Percentiles rank a stretch among this genome's conserved stretches.
Conservation (phyloP, 2,888 invertebrate species). For the Physocephala rufipes region DNA sequence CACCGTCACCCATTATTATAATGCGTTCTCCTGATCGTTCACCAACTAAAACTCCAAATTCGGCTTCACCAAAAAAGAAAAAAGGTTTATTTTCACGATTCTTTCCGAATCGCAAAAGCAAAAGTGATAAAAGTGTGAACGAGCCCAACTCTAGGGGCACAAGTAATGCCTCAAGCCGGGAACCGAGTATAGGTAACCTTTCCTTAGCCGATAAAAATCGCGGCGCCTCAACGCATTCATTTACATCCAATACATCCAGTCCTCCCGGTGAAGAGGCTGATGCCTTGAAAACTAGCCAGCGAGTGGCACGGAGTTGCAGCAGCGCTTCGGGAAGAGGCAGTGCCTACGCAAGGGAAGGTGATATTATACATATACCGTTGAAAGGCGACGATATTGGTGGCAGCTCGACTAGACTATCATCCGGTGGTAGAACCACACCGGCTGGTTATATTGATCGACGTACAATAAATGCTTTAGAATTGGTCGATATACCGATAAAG, state of each 20-base stretch:
- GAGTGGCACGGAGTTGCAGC: slow-evolving; percentile 71
- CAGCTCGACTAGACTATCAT: slow-evolving; percentile 64
- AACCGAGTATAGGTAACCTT: slow-evolving; percentile 61
- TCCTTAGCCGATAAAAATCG: slow-evolving; percentile 59
- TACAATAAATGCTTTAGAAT: slow-evolving; percentile 65
- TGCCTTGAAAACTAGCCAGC: slow-evolving; percentile 61
- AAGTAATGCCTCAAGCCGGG: slow-evolving; percentile 57
- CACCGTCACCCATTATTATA: slow-evolving; percentile 64
- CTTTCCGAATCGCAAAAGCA: slow-evolving; percentile 68
- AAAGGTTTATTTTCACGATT: slow-evolving; percentile 74
- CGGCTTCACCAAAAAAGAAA: slow-evolving; percentile 70
- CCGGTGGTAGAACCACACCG: slow-evolving; percentile 61
- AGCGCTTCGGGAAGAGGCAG: slow-evolving; percentile 72
- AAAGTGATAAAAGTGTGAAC: slow-evolving; percentile 57
- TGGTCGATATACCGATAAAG: slow-evolving; percentile 65
- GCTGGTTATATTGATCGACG: slow-evolving; percentile 61
- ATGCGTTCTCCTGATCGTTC: slow-evolving; percentile 66
- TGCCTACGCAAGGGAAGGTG: slow-evolving; percentile 67
- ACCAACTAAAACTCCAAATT: slow-evolving; percentile 67
- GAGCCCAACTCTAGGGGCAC: slow-evolving; percentile 47
- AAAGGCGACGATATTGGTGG: slow-evolving; percentile 71
- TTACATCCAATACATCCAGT: slow-evolving; percentile 55
- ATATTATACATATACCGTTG: slow-evolving; percentile 74
- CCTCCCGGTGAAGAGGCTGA: slow-evolving; percentile 23
- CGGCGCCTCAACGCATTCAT: slow-evolving; percentile 59